These are phyloP conservation scores for Choloepus didactylus DNA, from an alignment of 2,797 vertebrate species.

Conservation along the genomic window DNA sequence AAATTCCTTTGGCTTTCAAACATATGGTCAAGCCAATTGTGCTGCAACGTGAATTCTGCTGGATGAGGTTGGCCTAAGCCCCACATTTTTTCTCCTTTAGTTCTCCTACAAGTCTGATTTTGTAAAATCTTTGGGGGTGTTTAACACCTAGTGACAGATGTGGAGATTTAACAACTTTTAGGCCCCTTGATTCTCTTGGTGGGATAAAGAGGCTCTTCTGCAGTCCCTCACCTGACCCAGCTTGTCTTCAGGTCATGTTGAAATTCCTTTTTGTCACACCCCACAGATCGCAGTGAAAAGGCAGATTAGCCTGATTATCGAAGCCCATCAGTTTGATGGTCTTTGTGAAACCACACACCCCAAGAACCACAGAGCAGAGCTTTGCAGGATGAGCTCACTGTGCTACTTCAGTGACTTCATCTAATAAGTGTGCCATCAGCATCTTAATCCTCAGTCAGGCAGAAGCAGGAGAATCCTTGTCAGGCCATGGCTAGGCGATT, in stretches of 20 bases:
- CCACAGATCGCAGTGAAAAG: constrained; percentile 81
- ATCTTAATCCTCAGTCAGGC: constrained; percentile 62
- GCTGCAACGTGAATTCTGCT: background rate
- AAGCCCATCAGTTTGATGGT: background rate
- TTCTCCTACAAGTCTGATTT: background rate
- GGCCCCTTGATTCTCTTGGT: constrained; percentile 59
- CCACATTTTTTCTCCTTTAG: background rate
- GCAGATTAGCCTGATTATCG: constrained; percentile 82
- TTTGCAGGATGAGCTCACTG: background rate
- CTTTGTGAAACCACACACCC: constrained; percentile 20
- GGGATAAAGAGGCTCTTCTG: constrained; percentile 71
- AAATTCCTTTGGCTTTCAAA: background rate
- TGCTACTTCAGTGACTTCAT: constrained; percentile 47
- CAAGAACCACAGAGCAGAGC: background rate
- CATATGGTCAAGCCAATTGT: background rate
- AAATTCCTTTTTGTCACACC: constrained; percentile 84
- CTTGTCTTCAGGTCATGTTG: constrained; percentile 79
- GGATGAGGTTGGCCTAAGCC: background rate
- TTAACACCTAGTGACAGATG: constrained; percentile 40
- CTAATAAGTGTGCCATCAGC: constrained; percentile 64
- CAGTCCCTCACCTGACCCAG: constrained; percentile 78
- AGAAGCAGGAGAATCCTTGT: constrained; percentile 53
- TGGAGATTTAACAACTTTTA: constrained; percentile 39
- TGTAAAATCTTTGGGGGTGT: background rate
- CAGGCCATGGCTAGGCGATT: constrained; percentile 42